Conservation (phyloP, 2,888 invertebrate species). For the Craniophora ligustri region DNA sequence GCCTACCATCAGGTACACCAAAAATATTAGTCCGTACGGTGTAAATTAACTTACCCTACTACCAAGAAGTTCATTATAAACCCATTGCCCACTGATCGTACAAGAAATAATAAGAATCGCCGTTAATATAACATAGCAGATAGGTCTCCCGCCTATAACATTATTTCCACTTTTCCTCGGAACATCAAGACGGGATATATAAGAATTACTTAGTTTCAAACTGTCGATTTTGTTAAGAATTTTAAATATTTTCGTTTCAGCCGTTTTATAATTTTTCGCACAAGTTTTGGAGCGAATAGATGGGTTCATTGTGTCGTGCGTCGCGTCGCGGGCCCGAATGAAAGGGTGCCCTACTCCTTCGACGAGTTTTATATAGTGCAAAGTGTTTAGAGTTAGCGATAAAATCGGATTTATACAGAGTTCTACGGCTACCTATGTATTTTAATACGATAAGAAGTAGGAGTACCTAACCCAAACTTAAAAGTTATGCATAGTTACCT, state of each 20-base stretch:
- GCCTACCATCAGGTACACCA: too few species aligned
- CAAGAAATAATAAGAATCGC: conserved; percentile 39
- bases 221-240: conserved; percentile 75
- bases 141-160: conserved; percentile 16
- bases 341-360: conserved; percentile 42
- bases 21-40: too few species aligned
- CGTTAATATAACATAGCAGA: conserved; percentile 18
- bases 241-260: conserved; percentile 75
- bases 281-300: conserved; percentile 61
- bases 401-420: conserved; percentile 41
- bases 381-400: conserved; percentile 54
- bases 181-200: conserved; percentile 65
- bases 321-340: conserved; percentile 52
- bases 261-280: conserved; percentile 76
- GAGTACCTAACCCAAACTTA: too few species aligned
- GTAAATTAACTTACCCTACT: conserved; percentile 57
- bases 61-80: conserved; percentile 59
- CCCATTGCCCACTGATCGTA: conserved; percentile 55
- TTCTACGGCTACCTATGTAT: neutral
- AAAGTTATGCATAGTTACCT: too few species aligned
- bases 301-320: conserved; percentile 63
- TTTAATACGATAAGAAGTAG: too few species aligned
- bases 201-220: conserved; percentile 68
- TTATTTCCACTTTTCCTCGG: conserved; percentile 23
- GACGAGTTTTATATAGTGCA: conserved; percentile 63